Evolutionary conservation across 2,888 invertebrate species (phyloP).

Genomic region (Eucriotettix oculatus): DNA sequence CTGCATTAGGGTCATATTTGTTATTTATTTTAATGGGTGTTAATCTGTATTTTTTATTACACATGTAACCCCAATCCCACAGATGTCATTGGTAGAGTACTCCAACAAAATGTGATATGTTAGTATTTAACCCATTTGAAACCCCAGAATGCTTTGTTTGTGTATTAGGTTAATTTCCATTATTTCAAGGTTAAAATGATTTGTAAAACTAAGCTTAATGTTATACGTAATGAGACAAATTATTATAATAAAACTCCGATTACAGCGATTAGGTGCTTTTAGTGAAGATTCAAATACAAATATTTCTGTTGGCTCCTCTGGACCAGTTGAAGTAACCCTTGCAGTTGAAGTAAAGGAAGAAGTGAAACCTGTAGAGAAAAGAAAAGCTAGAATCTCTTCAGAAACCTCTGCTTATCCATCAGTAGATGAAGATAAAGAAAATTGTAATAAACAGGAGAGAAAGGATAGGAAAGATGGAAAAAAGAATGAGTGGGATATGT

Average conservation of each 20-base stretch:
- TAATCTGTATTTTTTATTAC: no score
- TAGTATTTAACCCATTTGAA: no score
- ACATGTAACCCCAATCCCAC: no score
- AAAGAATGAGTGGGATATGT: conserved; percentile 73
- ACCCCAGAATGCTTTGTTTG: no score
- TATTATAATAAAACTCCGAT: neutral
- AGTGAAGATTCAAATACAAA: conserved; percentile 38
- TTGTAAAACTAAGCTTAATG: no score
- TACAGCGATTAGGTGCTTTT: conserved; percentile 35
- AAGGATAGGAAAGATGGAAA: conserved; percentile 22
- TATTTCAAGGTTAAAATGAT: no score
- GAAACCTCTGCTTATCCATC: conserved; percentile 14
- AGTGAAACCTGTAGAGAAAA: neutral
- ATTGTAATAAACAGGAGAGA: conserved; percentile 17
- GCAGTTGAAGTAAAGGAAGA: conserved; percentile 1
- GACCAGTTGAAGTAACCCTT: neutral
- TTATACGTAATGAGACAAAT: no score
- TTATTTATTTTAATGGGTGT: no score
- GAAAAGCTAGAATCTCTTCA: conserved; percentile 6
- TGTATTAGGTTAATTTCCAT: no score
- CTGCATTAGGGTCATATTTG: no score
- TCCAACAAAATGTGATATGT: no score
- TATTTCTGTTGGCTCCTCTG: conserved; percentile 2
- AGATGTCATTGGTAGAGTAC: no score
- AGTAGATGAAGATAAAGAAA: conserved; percentile 15